A percentile compares a stretch with the other conserved stretches of the same genome.
phyloP scores from a whole-genome alignment of 2,113 vertebrate species.

The Oreochromis spilurus region DNA sequence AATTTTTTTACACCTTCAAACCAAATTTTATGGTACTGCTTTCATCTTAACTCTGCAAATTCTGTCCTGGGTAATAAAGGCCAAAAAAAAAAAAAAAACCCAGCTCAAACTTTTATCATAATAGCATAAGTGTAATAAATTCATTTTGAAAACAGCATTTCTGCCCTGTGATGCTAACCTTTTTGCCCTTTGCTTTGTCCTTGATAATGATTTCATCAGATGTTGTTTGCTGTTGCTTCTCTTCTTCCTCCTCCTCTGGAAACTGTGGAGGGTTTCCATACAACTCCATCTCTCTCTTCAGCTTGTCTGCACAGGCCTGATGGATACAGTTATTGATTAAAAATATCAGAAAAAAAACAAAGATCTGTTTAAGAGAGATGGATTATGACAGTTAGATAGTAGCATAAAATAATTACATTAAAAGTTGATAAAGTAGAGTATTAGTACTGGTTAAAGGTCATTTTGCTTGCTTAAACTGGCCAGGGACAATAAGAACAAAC shows the following conservation, averaged over 20 bases:
- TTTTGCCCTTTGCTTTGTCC: constrained; percentile 95
- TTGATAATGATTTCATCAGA: constrained; percentile 85
- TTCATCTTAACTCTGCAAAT: background rate
- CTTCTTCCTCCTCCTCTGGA: constrained; percentile 89
- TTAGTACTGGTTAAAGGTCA: background rate
- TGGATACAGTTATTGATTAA: background rate
- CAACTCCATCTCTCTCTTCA: constrained; percentile 93
- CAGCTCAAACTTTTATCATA: background rate
- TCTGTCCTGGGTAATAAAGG: background rate
- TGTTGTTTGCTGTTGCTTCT: constrained; percentile 77
- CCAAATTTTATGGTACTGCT: background rate
- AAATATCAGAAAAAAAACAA: background rate
- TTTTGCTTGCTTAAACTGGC: background rate
- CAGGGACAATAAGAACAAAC: background rate
- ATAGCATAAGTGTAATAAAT: background rate
- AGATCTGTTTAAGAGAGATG: background rate
- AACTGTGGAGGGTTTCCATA: constrained; percentile 93
- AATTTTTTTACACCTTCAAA: background rate
- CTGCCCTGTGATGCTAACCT: constrained; percentile 69
- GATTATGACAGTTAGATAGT: background rate
- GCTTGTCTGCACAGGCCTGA: constrained; percentile 96
- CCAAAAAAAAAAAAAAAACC: background rate
- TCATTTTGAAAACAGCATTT: background rate
- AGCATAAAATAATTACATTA: background rate
- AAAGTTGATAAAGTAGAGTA: background rate